These are phyloP conservation scores for Drosophila funebris DNA, from an alignment of 1,140 invertebrate genomes.

Conservation along the genomic window DNA sequence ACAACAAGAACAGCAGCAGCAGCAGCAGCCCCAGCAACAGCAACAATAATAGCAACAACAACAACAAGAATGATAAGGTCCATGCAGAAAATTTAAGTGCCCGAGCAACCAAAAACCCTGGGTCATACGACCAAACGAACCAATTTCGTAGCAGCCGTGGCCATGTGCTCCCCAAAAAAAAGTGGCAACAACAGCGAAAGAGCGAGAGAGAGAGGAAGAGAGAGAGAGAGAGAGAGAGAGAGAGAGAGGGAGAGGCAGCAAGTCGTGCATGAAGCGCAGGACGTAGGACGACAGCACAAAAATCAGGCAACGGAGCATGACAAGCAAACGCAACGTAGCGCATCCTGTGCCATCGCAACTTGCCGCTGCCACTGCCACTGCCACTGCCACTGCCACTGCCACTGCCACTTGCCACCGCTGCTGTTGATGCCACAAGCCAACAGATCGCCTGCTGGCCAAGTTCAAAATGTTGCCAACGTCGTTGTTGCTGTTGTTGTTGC, in stretches of 20 bases:
- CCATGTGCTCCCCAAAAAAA: constrained; percentile 55
- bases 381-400: constrained; percentile 9
- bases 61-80: constrained; percentile 34
- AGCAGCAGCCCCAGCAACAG: constrained; percentile 28
- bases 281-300: constrained; percentile 49
- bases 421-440: constrained; percentile 27
- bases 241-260: constrained; percentile 45
- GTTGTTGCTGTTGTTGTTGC: constrained; percentile 7
- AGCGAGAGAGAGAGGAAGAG: no score
- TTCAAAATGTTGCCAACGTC: constrained; percentile 47
- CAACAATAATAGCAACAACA: constrained; percentile 41
- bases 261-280: constrained; percentile 72
- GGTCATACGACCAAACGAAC: constrained; percentile 55
- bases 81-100: constrained; percentile 75
- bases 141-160: constrained; percentile 66
- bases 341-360: constrained; percentile 57
- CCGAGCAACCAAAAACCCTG: constrained; percentile 49
- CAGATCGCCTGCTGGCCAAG: constrained; percentile 47
- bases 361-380: constrained; percentile 38
- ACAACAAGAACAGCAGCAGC: constrained; percentile 14
- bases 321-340: constrained; percentile 81
- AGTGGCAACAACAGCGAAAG: constrained; percentile 2
- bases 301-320: constrained; percentile 80
- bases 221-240: no score
- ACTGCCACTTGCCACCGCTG: constrained; percentile 26